Base-by-base conservation (phyloP, 2,888 invertebrate genomes). In the Brenthis ino region DNA sequence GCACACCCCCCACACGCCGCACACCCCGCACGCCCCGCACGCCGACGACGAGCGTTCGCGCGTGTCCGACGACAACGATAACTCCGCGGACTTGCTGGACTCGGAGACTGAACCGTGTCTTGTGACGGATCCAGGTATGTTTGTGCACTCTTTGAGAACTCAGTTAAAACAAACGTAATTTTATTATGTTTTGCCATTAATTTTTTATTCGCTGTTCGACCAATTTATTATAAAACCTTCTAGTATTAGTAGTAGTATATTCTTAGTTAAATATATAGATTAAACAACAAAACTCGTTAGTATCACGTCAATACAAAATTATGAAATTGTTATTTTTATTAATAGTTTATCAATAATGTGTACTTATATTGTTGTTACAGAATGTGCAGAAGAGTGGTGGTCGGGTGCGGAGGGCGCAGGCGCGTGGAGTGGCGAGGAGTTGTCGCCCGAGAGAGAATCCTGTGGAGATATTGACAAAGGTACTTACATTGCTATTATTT, bases 101-200 rank as follows among this genome's bases (percentile, higher is more conserved):
- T 96, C 96, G 0, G 97, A 97, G 92, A 96, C 96, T 0, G 96
- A 96, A 80, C 96, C 96, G 0, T 96, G 96, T 77, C 91, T 97
- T 28, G 96, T 96, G 94, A 96, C 96, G 93, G 96, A 96, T 79
- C 96, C 96, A 65, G 96, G 92, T 92, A 53, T 33, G 8, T 37
- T 28, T 11, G 43, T 47, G 33, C 14, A 28, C 28, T 28, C 4
- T 55, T 55, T 28, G 8, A 33, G n/a, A 1, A 6, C 14, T n/a
- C 2, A n/a, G 13, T 50, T 12, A n/a, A 50, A 50, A 50, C 1
- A 6, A n/a, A 50, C 14, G 3, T 6, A 50, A n/a, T n/a, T 2
- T 50, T 13, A 6, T 50, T 4, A 28, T 28, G 5, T 28, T 28
- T 4, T 28, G 28, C 4, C 24, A 3, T 24, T 24, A 24, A 24